Evolutionary conservation across 2,113 vertebrate species (phyloP).

Genomic region (Tupaia chinensis): DNA sequence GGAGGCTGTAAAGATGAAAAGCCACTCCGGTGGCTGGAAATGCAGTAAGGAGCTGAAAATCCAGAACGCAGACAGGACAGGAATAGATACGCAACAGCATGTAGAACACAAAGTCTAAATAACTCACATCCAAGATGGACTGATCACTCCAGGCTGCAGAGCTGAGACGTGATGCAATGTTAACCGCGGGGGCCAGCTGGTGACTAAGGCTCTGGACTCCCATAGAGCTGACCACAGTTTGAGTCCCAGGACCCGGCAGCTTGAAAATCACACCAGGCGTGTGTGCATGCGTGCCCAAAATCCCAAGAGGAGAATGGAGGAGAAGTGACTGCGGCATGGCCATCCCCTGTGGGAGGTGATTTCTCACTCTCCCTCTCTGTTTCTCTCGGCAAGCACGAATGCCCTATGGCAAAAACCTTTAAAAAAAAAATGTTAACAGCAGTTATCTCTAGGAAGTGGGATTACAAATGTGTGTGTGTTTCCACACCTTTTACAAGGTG

Average conservation of each 20-base stretch:
- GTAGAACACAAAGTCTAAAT: background rate
- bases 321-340: too few species aligned
- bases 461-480: background rate
- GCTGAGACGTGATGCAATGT: background rate
- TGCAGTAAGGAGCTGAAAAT: background rate
- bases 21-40: background rate
- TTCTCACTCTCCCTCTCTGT: too few species aligned
- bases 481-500: background rate
- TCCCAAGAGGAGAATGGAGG: too few species aligned
- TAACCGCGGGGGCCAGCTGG: background rate
- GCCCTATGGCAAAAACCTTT: too few species aligned
- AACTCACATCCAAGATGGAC: background rate
- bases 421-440: background rate
- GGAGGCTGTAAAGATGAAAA: background rate
- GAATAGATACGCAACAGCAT: background rate
- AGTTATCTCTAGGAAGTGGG: background rate
- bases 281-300: too few species aligned
- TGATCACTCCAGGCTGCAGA: background rate
- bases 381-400: too few species aligned
- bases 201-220: too few species aligned
- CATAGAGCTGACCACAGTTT: too few species aligned
- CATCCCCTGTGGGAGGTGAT: too few species aligned
- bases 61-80: background rate
- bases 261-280: too few species aligned
- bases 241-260: too few species aligned